Percentiles rank a stretch among this genome's conserved stretches.
phyloP scores from a whole-genome alignment of 2,113 vertebrate genomes.

The Poeciliopsis prolifica region DNA sequence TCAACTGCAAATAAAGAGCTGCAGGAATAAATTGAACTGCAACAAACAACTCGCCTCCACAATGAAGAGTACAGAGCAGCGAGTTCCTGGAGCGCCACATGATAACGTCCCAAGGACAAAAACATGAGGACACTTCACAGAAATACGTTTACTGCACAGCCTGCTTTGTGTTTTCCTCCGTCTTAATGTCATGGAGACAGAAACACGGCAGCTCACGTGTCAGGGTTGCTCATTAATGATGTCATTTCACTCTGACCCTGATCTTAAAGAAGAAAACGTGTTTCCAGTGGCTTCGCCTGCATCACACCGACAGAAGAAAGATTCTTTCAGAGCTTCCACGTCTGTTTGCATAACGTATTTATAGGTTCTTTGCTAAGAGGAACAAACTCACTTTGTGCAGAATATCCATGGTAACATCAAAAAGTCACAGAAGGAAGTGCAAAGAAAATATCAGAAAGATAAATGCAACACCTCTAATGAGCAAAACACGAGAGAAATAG shows the following conservation, averaged over 20 bases:
- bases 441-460: neutral
- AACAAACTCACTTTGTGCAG: neutral
- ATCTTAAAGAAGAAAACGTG: neutral
- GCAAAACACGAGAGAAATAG: neutral
- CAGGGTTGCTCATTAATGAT: neutral
- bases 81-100: neutral
- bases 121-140: neutral
- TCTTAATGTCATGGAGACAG: neutral
- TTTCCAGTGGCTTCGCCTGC: neutral
- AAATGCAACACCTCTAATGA: conserved; percentile 2
- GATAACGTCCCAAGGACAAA: neutral
- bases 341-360: neutral
- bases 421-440: neutral
- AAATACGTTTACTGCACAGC: too few species aligned
- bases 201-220: neutral
- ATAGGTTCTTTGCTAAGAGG: neutral
- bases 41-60: neutral
- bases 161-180: neutral
- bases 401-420: neutral
- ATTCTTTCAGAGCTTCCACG: neutral
- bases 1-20: too few species aligned
- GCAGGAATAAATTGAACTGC: neutral
- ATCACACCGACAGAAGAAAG: neutral
- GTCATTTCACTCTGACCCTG: neutral
- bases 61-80: neutral